Conservation (phyloP, 2,113 vertebrate genomes). For the Poeciliopsis turrubarensis region DNA sequence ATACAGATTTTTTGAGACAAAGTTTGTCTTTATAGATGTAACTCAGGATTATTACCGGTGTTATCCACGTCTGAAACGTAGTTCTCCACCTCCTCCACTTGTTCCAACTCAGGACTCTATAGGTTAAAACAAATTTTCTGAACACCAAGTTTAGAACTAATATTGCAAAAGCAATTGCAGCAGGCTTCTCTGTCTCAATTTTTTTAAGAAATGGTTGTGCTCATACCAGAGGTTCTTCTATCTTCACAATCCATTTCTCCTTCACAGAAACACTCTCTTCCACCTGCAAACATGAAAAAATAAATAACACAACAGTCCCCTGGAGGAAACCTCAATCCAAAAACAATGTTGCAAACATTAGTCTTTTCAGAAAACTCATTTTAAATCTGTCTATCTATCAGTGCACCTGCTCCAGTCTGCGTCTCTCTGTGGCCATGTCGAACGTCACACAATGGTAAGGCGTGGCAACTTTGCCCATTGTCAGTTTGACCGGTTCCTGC, state of each 20-base stretch:
- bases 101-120: conserved; percentile 52
- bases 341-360: no score
- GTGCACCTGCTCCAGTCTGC: conserved; percentile 83
- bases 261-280: conserved; percentile 60
- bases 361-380: no score
- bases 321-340: background rate
- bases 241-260: conserved; percentile 65
- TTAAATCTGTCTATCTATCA: background rate
- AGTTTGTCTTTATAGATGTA: background rate
- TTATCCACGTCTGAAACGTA: conserved; percentile 20
- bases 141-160: background rate
- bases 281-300: conserved; percentile 66
- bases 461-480: conserved; percentile 89
- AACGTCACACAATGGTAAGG: conserved; percentile 90
- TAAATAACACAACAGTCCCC: background rate
- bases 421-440: conserved; percentile 89
- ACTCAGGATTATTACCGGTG: conserved; percentile 38
- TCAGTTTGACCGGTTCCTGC: conserved; percentile 85
- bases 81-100: conserved; percentile 26
- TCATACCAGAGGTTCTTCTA: conserved; percentile 53
- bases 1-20: background rate
- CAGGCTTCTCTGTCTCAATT: background rate
- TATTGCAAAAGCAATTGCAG: no score
- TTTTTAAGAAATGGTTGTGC: background rate
- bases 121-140: conserved; percentile 39